A percentile compares a stretch with the other conserved stretches of the same genome.
Evolutionary conservation across 2,797 vertebrate species (phyloP).

Genomic region (Parotocinclus haroldoi): DNA sequence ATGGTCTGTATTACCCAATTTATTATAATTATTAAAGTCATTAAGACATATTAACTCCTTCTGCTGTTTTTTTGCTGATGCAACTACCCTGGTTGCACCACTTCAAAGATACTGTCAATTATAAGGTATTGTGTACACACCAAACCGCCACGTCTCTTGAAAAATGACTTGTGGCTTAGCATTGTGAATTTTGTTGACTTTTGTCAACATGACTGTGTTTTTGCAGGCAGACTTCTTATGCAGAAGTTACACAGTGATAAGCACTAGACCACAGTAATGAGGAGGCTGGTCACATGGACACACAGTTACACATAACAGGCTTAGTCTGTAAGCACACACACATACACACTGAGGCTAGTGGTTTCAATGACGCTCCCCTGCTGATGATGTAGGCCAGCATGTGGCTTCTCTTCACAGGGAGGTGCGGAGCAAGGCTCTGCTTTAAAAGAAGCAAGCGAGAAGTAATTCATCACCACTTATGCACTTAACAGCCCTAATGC

Average conservation of each 20-base stretch:
- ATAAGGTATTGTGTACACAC: too few relatives aligned
- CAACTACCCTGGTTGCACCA: conserved; percentile 15
- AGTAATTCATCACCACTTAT: conserved; percentile 58
- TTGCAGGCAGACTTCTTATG: not conserved
- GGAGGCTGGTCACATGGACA: not conserved
- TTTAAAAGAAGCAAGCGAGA: conserved; percentile 47
- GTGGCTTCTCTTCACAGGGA: conserved; percentile 36
- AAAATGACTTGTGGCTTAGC: too few relatives aligned
- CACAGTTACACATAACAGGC: not conserved
- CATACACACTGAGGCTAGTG: not conserved
- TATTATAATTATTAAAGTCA: conserved; percentile 80
- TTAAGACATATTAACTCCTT: conserved; percentile 77
- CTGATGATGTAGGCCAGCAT: conserved; percentile 11
- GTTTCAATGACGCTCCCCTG: conserved; percentile 2
- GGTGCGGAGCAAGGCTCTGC: conserved; percentile 41
- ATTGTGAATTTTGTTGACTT: too few relatives aligned
- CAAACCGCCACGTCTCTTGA: too few relatives aligned
- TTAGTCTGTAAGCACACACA: not conserved
- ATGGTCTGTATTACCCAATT: conserved; percentile 74
- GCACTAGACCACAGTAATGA: conserved; percentile 1
- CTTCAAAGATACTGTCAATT: too few relatives aligned
- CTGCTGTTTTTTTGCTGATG: conserved; percentile 66
- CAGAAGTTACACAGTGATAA: not conserved
- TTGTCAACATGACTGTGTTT: too few relatives aligned
- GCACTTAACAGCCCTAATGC: conserved; percentile 45